Percentiles rank a stretch among this genome's conserved stretches.
phyloP scores from a whole-genome alignment of 1,140 invertebrate species.

The Brachionus plicatilis region DNA sequence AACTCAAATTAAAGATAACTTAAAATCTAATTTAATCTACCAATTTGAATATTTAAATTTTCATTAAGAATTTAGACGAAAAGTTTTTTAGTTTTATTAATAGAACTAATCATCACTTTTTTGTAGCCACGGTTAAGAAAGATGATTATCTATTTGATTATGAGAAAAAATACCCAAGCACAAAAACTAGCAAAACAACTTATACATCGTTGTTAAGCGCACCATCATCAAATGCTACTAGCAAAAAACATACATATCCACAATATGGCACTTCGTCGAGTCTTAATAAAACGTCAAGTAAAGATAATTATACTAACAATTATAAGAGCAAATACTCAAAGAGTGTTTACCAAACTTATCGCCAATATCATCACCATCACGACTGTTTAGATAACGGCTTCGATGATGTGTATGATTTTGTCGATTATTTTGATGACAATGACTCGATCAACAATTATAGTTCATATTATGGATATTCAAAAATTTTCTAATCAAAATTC shows the following conservation, averaged over 20 bases:
- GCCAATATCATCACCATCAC: neutral
- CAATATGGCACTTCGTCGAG: neutral
- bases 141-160: neutral
- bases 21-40: neutral
- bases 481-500: conserved; percentile 3
- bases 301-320: conserved; percentile 1
- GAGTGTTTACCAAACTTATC: conserved; percentile 10
- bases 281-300: neutral
- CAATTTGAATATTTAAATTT: neutral
- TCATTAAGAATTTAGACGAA: neutral
- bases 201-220: neutral
- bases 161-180: conserved; percentile 3
- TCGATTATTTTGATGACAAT: neutral
- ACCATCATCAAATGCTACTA: neutral
- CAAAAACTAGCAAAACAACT: neutral
- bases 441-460: neutral
- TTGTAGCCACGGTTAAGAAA: neutral
- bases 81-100: neutral
- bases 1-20: too few species aligned
- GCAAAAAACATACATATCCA: neutral
- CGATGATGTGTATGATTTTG: conserved; percentile 5
- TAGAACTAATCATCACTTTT: neutral
- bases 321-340: conserved; percentile 2
- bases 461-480: conserved; percentile 17
- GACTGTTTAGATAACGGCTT: conserved; percentile 20